Evolutionary conservation across 1,140 invertebrate genomes (phyloP), one percentile per base, ranked within the genome.

Genomic region (Brachionus koreanus): DNA sequence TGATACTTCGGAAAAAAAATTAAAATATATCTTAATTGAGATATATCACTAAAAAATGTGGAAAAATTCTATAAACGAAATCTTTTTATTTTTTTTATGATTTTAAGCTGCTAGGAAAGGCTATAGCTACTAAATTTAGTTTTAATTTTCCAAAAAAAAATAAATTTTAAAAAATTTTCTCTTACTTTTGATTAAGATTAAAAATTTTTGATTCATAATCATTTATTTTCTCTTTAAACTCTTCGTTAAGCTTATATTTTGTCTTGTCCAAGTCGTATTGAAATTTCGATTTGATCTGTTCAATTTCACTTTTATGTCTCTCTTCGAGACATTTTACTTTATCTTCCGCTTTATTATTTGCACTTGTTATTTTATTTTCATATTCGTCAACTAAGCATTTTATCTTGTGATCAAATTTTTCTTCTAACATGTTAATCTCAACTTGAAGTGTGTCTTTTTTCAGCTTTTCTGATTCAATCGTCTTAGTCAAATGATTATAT

Each of bases 381-480:
- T 42, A 79, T 2, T 79, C 76, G 39, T 57, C 23, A 0, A 23
- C 16, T n/a, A 79, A 35, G n/a, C 1, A 43, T 61, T 43, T 39
- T 19, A 79, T 57, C 23, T 61, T 79, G 23, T 61, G 52, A 33
- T 79, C 76, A 61, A 61, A 79, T 61, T 79, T 79, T 33, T 79
- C 76, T 43, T 79, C 76, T 12, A 79, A 12, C 49, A 79, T 57
- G 29, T 79, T 79, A 37, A 79, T 79, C 35, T 79, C 76, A 12
- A 79, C 76, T 13, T 79, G 76, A 4, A 79, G 29, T 9, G 46
- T 79, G 29, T 79, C 76, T 25, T 79, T 79, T 37, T 39, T 43
- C 4, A 79, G 35, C 33, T 65, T 57, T 79, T 79, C 76, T 10
- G 46, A 39, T 25, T 79, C 76, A 42, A 79, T 57, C 4, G 33